These are phyloP conservation scores for Dioctria rufipes DNA, from an alignment of 2,888 invertebrate species.

Conservation along the genomic window DNA sequence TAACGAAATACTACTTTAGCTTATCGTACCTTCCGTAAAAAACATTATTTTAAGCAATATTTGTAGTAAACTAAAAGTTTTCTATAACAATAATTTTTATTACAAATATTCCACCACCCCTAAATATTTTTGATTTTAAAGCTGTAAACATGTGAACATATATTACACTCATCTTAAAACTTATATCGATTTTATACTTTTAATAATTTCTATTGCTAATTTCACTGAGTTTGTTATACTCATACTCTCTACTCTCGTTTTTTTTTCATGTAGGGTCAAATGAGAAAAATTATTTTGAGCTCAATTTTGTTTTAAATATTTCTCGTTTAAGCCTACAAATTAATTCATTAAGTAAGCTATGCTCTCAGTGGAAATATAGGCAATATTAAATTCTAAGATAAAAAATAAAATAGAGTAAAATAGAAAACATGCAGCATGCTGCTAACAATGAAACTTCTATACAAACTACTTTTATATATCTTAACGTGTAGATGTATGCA, in stretches of 20 bases:
- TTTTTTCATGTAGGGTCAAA: slow-evolving; percentile 17
- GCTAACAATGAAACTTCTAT: slow-evolving; percentile 2
- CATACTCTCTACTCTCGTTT: too few species aligned
- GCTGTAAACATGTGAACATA: neutral
- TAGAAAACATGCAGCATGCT: slow-evolving; percentile 4
- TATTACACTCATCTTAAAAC: neutral
- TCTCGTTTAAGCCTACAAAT: slow-evolving; percentile 38
- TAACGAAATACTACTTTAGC: neutral
- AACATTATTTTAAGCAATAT: neutral
- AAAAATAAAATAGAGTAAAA: neutral
- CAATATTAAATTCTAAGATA: too few species aligned
- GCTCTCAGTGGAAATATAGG: too few species aligned
- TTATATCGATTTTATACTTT: neutral
- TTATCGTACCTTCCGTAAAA: neutral
- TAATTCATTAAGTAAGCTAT: neutral
- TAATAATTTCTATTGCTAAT: neutral
- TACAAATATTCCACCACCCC: neutral
- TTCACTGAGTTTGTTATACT: neutral
- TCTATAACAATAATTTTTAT: neutral
- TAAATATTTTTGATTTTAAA: neutral
- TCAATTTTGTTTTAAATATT: slow-evolving; percentile 23
- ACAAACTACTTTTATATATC: slow-evolving; percentile 9
- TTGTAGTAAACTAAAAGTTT: neutral
- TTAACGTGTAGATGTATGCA: neutral
- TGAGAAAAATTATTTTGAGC: slow-evolving; percentile 37